Evolutionary conservation across 2,113 vertebrate genomes (phyloP).

Genomic region (Microtus ochrogaster): DNA sequence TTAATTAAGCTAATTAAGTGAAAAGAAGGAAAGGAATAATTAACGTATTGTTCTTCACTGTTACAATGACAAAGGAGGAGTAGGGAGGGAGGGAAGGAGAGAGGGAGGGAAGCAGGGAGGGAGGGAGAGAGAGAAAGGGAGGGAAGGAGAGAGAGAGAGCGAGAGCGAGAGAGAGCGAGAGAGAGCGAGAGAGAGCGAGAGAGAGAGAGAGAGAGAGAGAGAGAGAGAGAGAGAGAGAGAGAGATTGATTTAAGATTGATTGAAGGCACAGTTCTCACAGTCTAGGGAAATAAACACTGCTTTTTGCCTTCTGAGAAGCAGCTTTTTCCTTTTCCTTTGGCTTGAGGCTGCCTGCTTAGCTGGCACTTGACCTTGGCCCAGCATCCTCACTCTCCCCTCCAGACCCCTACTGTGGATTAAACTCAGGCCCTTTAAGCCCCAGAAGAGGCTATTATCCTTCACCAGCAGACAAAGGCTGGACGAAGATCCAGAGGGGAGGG

Average conservation of each 20-base stretch:
- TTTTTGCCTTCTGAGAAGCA: conserved; percentile 62
- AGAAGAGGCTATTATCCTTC: neutral
- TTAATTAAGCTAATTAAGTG: neutral
- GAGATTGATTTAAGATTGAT: neutral
- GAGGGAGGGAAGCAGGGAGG: too few species aligned
- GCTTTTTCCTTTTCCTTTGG: conserved; percentile 55
- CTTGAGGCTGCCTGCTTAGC: conserved; percentile 63
- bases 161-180: too few species aligned
- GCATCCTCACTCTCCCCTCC: neutral
- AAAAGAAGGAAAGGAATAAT: neutral
- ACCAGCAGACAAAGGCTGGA: neutral
- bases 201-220: too few species aligned
- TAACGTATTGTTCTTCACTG: neutral
- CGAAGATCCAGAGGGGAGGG: neutral
- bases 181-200: too few species aligned
- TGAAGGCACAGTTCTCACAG: conserved; percentile 56
- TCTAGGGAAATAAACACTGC: conserved; percentile 63
- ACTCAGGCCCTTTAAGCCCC: neutral
- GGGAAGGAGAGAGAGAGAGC: too few species aligned
- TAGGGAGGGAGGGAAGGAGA: too few species aligned
- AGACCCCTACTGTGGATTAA: neutral
- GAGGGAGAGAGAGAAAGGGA: too few species aligned
- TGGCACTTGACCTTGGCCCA: neutral
- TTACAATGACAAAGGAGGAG: neutral
- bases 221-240: too few species aligned